Percentiles rank a stretch among this genome's conserved stretches.
These are phyloP conservation scores for Leptopilina boulardi DNA, from an alignment of 1,140 invertebrate species.

Conservation along the genomic window DNA sequence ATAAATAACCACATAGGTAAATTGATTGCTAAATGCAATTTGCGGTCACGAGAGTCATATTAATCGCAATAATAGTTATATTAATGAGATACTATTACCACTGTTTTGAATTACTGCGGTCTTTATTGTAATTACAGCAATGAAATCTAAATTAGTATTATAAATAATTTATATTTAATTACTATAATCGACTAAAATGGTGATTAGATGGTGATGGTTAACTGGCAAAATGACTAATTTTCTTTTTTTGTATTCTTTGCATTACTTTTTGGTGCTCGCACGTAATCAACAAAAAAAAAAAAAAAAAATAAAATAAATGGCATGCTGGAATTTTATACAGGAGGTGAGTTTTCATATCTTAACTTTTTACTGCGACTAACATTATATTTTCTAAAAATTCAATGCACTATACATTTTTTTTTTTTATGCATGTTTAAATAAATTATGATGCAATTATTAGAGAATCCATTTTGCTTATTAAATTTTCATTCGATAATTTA, in stretches of 20 bases:
- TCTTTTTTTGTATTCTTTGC: background rate
- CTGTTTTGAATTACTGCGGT: background rate
- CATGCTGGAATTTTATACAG: constrained; percentile 23
- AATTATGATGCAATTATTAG: no score
- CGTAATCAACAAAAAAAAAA: background rate
- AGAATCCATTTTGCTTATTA: no score
- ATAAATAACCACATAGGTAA: constrained; percentile 2
- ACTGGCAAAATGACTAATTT: background rate
- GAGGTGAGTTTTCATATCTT: constrained; percentile 1
- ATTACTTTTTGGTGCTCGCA: background rate
- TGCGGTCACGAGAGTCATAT: background rate
- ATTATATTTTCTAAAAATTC: background rate
- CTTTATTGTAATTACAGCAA: background rate
- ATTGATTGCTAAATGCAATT: constrained; percentile 8
- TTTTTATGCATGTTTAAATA: no score
- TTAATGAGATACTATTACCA: constrained; percentile 8
- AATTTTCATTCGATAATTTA: no score
- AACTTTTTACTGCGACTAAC: background rate
- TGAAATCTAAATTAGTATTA: background rate
- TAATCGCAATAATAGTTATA: background rate
- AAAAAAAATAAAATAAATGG: no score
- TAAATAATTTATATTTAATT: background rate
- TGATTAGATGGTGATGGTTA: constrained; percentile 10
- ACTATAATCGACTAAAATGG: background rate
- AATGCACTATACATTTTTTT: no score